A percentile compares a stretch with the other conserved stretches of the same genome.
Conservation (phyloP, 2,797 vertebrate species). For the Ctenopoma kingsleyae region DNA sequence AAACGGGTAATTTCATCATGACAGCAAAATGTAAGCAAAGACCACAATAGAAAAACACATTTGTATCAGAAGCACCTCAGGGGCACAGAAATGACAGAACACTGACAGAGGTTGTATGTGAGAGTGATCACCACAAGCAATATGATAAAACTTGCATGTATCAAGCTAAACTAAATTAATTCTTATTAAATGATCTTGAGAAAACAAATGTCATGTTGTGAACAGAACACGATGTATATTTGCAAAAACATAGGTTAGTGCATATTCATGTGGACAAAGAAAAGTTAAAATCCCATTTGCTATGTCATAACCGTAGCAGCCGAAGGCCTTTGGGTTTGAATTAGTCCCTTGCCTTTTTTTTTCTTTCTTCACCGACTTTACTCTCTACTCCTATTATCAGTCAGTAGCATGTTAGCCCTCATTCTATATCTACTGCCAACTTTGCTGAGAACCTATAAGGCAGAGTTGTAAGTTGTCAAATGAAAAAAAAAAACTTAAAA, state of each 20-base stretch:
- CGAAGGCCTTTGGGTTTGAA: not conserved
- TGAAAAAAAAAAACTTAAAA: no score
- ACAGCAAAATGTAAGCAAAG: conserved; percentile 26
- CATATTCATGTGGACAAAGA: not conserved
- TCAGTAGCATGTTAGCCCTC: not conserved
- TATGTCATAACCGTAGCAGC: not conserved
- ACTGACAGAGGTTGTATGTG: not conserved
- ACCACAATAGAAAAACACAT: conserved; percentile 34
- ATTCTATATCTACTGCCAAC: no score
- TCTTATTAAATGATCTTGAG: not conserved
- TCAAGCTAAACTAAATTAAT: not conserved
- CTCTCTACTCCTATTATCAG: not conserved
- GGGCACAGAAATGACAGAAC: not conserved
- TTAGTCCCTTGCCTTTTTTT: not conserved
- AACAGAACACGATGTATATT: not conserved
- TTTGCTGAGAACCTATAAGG: not conserved
- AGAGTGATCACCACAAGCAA: not conserved
- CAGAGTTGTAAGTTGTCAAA: not conserved
- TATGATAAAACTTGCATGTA: not conserved
- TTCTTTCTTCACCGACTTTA: not conserved
- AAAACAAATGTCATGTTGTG: not conserved
- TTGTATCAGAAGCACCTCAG: conserved; percentile 20
- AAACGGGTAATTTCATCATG: conserved; percentile 51
- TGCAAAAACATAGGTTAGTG: not conserved
- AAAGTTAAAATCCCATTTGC: conserved; percentile 1